Percentiles rank a stretch among this genome's conserved stretches.
phyloP scores from a whole-genome alignment of 2,888 invertebrate species.

The Axea sp. region DNA sequence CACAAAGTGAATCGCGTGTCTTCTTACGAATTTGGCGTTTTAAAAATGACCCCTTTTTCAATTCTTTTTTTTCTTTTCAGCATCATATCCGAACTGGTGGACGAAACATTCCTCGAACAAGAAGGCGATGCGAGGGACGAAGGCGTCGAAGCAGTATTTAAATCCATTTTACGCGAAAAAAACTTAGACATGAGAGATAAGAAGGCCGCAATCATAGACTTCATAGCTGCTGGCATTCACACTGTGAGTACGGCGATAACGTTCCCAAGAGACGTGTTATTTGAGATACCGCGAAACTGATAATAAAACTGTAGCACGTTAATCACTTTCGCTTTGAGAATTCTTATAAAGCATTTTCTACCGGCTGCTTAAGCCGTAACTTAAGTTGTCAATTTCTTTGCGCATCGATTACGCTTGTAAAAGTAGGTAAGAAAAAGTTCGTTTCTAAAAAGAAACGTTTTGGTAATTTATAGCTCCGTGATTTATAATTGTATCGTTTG shows the following conservation, averaged over 20 bases:
- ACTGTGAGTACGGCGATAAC: conserved; percentile 82
- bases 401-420: no score
- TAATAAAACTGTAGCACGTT: conserved; percentile 52
- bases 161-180: conserved; percentile 86
- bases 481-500: no score
- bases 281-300: conserved; percentile 52
- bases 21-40: no score
- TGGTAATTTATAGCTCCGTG: no score
- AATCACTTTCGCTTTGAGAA: conserved; percentile 56
- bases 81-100: conserved; percentile 89
- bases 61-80: conserved; percentile 81
- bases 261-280: conserved; percentile 37
- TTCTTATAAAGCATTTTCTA: conserved; percentile 47
- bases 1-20: no score
- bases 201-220: conserved; percentile 91
- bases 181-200: conserved; percentile 89
- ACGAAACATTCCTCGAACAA: conserved; percentile 83
- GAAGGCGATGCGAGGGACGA: conserved; percentile 82
- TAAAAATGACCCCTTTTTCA: no score
- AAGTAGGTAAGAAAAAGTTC: no score
- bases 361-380: no score
- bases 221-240: conserved; percentile 92
- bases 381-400: no score
- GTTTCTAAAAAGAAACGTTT: no score
- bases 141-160: conserved; percentile 86